These are phyloP conservation scores for Brenthis hecate DNA, from an alignment of 2,888 invertebrate species.

Conservation along the genomic window DNA sequence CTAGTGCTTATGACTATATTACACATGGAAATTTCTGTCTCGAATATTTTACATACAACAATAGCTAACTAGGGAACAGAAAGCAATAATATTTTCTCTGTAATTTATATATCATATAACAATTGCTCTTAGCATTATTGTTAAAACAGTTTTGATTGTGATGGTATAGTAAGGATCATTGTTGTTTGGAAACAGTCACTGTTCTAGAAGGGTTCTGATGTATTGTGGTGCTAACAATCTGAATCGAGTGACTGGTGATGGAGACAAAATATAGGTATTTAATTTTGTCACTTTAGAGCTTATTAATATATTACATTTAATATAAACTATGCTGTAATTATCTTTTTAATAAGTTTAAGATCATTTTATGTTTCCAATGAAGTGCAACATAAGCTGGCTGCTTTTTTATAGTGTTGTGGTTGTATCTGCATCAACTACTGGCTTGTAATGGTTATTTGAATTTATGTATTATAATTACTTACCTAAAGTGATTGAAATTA, in stretches of 20 bases:
- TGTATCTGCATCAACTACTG: slow-evolving; percentile 52
- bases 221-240: slow-evolving; percentile 76
- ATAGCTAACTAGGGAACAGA: slow-evolving; percentile 42
- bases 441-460: slow-evolving; percentile 61
- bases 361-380: slow-evolving; percentile 59
- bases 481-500: slow-evolving; percentile 63
- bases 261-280: slow-evolving; percentile 72
- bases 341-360: slow-evolving; percentile 75
- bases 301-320: slow-evolving; percentile 77
- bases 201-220: slow-evolving; percentile 58
- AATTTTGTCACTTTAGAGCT: slow-evolving; percentile 80
- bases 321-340: slow-evolving; percentile 77
- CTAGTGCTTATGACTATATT: slow-evolving; percentile 9
- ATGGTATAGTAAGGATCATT: slow-evolving; percentile 39
- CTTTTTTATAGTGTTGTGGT: slow-evolving; percentile 46
- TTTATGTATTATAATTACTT: slow-evolving; percentile 69
- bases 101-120: slow-evolving; percentile 27
- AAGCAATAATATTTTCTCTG: slow-evolving; percentile 59
- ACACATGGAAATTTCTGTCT: slow-evolving; percentile 34
- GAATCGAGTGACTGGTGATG: slow-evolving; percentile 68
- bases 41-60: slow-evolving; percentile 35
- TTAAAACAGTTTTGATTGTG: slow-evolving; percentile 37
- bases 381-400: slow-evolving; percentile 52
- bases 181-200: slow-evolving; percentile 52
- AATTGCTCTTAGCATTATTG: slow-evolving; percentile 38